A percentile compares a stretch with the other conserved stretches of the same genome.
Conservation (phyloP, 2,888 invertebrate species). For the Auanema freiburgensis region DNA sequence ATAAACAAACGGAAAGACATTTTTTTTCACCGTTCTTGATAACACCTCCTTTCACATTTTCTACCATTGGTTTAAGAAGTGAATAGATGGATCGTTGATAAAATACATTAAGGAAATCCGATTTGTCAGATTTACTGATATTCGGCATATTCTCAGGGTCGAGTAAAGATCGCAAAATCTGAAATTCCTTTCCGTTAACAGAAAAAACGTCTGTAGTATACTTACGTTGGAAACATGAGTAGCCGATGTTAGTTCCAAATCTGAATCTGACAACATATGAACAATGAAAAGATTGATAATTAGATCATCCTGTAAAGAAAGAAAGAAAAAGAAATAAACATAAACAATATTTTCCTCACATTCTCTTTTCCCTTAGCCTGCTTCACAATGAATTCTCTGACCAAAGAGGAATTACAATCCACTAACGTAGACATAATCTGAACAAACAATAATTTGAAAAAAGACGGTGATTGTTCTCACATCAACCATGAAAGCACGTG, state of each 20-base stretch:
- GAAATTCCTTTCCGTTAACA: conserved; percentile 5
- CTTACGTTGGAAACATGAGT: conserved; percentile 86
- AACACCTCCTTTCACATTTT: conserved; percentile 74
- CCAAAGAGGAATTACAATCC: conserved; percentile 94
- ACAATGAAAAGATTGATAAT: conserved; percentile 90
- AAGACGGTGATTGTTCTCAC: conserved; percentile 12
- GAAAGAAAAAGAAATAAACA: conserved; percentile 4
- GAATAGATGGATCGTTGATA: conserved; percentile 97
- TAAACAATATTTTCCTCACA: conserved; percentile 18
- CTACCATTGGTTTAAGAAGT: conserved; percentile 90
- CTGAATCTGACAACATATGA: conserved; percentile 94
- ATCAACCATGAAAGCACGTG: conserved; percentile 94
- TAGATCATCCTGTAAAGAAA: conserved; percentile 78
- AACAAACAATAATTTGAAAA: background rate
- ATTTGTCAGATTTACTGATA: conserved; percentile 84
- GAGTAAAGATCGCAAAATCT: conserved; percentile 54
- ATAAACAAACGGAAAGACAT: background rate
- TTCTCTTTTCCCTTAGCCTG: conserved; percentile 75
- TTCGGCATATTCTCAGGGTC: conserved; percentile 60
- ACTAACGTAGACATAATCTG: conserved; percentile 91
- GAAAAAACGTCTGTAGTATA: background rate
- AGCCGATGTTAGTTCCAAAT: conserved; percentile 89
- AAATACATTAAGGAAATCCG: conserved; percentile 96
- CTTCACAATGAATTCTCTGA: conserved; percentile 91
- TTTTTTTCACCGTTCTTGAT: conserved; percentile 40